Percentiles rank a stretch among this genome's conserved stretches.
Evolutionary conservation across 2,113 vertebrate species (phyloP).

Genomic region (Myotis yumanensis): DNA sequence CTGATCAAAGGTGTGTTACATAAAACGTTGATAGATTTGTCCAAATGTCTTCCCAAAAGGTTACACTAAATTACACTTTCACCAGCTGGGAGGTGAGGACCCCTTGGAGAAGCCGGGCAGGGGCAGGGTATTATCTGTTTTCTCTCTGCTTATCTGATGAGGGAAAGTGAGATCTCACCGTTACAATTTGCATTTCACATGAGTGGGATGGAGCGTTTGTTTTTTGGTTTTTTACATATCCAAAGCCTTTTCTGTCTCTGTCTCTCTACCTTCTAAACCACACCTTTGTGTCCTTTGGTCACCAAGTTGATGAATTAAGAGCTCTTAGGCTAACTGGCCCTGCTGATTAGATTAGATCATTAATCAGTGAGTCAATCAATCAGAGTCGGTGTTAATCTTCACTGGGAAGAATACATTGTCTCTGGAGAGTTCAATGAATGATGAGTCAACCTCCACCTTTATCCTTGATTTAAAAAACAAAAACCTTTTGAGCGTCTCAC

Average conservation of each 20-base stretch:
- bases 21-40: not conserved
- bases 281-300: not conserved
- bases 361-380: not conserved
- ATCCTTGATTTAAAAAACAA: constrained; percentile 21
- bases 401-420: not conserved
- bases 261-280: not conserved
- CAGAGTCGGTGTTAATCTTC: not conserved
- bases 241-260: not conserved
- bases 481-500: constrained; percentile 6
- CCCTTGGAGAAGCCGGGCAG: not conserved
- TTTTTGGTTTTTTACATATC: not conserved
- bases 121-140: not conserved
- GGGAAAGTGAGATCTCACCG: not conserved
- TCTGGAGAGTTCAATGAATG: not conserved
- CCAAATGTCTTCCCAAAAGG: not conserved
- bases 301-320: not conserved
- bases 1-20: not conserved
- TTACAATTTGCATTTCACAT: not conserved
- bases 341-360: not conserved
- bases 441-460: not conserved
- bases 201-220: not conserved
- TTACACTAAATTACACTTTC: not conserved
- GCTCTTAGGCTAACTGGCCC: not conserved
- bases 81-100: not conserved
- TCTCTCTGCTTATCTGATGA: constrained; percentile 35